phyloP scores from a whole-genome alignment of 2,888 invertebrate species.

The Parascotia fuliginaria region DNA sequence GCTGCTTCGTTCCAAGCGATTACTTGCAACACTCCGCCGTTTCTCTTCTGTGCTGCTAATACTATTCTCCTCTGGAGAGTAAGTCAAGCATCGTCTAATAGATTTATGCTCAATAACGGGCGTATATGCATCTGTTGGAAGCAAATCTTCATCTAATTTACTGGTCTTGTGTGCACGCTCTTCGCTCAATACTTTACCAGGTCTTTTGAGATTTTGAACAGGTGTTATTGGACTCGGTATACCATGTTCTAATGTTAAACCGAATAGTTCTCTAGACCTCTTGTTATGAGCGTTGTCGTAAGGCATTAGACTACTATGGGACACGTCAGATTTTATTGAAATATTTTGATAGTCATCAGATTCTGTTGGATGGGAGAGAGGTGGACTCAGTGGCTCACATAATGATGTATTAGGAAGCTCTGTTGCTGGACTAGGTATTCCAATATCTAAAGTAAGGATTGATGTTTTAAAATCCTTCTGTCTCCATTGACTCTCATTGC shows the following conservation, averaged over 20 bases:
- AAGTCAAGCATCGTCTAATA: slow-evolving; percentile 85
- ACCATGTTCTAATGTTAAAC: slow-evolving; percentile 77
- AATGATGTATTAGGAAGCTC: slow-evolving; percentile 69
- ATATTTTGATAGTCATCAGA: slow-evolving; percentile 48
- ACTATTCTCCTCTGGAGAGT: slow-evolving; percentile 83
- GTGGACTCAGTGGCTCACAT: slow-evolving; percentile 64
- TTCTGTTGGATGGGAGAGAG: slow-evolving; percentile 53
- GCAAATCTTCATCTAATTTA: slow-evolving; percentile 79
- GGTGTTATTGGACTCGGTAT: slow-evolving; percentile 84
- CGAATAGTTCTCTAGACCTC: slow-evolving; percentile 71
- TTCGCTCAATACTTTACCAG: slow-evolving; percentile 74
- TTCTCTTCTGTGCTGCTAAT: slow-evolving; percentile 84
- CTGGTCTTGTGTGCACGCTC: slow-evolving; percentile 80
- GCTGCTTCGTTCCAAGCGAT: slow-evolving; percentile 67
- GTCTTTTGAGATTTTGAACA: slow-evolving; percentile 69
- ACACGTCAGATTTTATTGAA: slow-evolving; percentile 68
- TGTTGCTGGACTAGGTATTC: slow-evolving; percentile 74
- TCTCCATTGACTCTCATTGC: slow-evolving; percentile 71
- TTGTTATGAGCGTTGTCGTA: slow-evolving; percentile 61
- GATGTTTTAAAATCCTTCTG: slow-evolving; percentile 61
- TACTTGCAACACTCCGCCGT: slow-evolving; percentile 81
- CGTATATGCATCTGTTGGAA: slow-evolving; percentile 67
- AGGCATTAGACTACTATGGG: slow-evolving; percentile 75
- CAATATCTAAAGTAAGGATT: slow-evolving; percentile 73
- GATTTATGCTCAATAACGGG: slow-evolving; percentile 80